Conservation (phyloP, 2,888 invertebrate genomes). For the Serripes groenlandicus region DNA sequence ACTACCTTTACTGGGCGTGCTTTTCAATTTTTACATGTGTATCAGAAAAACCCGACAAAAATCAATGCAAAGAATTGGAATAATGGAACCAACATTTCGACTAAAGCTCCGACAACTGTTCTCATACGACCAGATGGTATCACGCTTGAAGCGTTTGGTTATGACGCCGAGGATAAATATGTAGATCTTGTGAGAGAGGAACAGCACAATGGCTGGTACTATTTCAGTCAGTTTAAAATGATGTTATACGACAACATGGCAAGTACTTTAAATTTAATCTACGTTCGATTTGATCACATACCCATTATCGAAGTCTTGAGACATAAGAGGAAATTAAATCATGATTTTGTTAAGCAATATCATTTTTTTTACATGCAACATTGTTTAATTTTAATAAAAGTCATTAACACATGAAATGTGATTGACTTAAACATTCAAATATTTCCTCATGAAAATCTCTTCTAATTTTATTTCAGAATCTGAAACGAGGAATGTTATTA, state of each 20-base stretch:
- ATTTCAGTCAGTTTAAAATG: constrained; percentile 37
- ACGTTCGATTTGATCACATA: too few relatives aligned
- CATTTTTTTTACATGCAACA: too few relatives aligned
- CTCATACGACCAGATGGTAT: constrained; percentile 8
- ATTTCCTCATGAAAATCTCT: too few relatives aligned
- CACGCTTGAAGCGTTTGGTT: background rate
- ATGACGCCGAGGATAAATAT: constrained; percentile 35
- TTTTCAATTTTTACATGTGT: constrained; percentile 26
- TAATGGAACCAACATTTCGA: constrained; percentile 4
- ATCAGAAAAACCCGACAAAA: constrained; percentile 12
- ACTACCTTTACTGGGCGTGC: constrained; percentile 37
- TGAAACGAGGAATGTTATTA: constrained; percentile 77
- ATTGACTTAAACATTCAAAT: too few relatives aligned
- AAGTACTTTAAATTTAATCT: too few relatives aligned
- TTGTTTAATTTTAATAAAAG: too few relatives aligned
- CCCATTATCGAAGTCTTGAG: too few relatives aligned
- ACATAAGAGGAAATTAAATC: too few relatives aligned
- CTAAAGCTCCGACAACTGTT: constrained; percentile 29
- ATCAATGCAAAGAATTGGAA: constrained; percentile 17
- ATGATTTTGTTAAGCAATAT: too few relatives aligned
- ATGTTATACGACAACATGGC: too few relatives aligned
- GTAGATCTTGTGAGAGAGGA: background rate
- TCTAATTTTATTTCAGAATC: constrained; percentile 66
- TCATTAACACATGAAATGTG: too few relatives aligned
- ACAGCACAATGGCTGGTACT: constrained; percentile 1